These are phyloP conservation scores for Triplophysa bombifrons DNA, from an alignment of 2,797 vertebrate species.

Conservation along the genomic window DNA sequence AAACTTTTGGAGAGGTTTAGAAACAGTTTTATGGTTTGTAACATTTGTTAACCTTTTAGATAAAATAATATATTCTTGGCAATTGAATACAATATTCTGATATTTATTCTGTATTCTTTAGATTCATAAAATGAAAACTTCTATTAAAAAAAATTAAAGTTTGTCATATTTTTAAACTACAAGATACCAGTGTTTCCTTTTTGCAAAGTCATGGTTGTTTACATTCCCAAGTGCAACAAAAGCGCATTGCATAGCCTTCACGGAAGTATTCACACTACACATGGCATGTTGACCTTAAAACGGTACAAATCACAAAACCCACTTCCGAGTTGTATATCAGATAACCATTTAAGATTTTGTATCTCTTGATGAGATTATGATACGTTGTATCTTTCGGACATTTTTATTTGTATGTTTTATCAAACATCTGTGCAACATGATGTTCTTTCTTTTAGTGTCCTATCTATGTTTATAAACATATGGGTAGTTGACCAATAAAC, in stretches of 20 bases:
- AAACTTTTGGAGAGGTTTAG: neutral
- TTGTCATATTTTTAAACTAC: neutral
- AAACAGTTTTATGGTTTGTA: neutral
- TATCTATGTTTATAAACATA: too few species aligned
- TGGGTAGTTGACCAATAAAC: too few species aligned
- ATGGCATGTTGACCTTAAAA: neutral
- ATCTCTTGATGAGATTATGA: neutral
- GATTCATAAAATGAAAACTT: neutral
- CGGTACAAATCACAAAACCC: neutral
- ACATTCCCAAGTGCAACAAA: neutral
- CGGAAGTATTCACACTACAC: neutral
- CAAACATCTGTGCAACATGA: too few species aligned
- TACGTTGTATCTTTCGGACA: neutral
- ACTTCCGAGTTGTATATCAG: neutral
- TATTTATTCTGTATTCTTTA: neutral
- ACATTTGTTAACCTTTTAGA: neutral
- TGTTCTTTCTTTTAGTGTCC: too few species aligned
- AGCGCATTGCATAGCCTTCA: neutral
- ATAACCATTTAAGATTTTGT: neutral
- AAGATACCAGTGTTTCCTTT: neutral
- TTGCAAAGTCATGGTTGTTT: conserved; percentile 46
- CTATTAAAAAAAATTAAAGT: neutral
- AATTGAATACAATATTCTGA: neutral
- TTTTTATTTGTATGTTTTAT: too few species aligned
- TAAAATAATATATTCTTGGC: neutral